Conservation (phyloP, 1,140 invertebrate genomes). For the Camponotus vicinus region DNA sequence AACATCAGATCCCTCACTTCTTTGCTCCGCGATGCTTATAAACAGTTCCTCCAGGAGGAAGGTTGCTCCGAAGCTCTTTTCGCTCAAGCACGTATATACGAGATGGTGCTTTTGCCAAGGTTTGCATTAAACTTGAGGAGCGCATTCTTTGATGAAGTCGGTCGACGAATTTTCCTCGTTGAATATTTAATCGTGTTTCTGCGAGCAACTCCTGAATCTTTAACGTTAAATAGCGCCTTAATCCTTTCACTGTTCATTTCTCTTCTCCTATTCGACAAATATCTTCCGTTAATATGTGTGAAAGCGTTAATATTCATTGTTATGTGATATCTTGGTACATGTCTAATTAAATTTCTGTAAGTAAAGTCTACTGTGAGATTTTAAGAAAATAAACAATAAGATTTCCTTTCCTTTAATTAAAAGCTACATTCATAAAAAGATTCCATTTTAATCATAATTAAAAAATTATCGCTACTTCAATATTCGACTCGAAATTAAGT, state of each 20-base stretch:
- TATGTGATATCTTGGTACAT: not conserved
- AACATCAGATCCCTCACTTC: slow-evolving; percentile 14
- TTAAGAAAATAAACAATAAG: not conserved
- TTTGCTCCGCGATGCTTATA: slow-evolving; percentile 21
- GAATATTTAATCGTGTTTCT: slow-evolving; percentile 42
- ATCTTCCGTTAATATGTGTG: not conserved
- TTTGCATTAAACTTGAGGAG: slow-evolving; percentile 58
- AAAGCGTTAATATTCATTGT: not conserved
- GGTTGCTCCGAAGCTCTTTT: slow-evolving; percentile 31
- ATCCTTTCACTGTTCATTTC: not conserved
- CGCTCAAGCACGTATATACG: slow-evolving; percentile 47
- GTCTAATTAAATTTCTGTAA: not conserved
- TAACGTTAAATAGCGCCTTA: slow-evolving; percentile 19
- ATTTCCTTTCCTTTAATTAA: not conserved
- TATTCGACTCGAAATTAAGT: slow-evolving; percentile 15
- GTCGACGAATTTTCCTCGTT: slow-evolving; percentile 33
- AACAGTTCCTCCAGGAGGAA: not conserved
- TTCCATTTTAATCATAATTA: not conserved
- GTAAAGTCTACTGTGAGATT: not conserved
- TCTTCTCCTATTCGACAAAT: not conserved
- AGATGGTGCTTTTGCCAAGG: slow-evolving; percentile 23
- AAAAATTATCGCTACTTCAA: not conserved
- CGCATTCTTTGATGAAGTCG: slow-evolving; percentile 53
- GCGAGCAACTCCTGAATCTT: slow-evolving; percentile 1
- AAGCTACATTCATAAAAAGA: not conserved